Evolutionary conservation across 2,888 invertebrate genomes (phyloP).

Genomic region (Drosophila ustulata): DNA sequence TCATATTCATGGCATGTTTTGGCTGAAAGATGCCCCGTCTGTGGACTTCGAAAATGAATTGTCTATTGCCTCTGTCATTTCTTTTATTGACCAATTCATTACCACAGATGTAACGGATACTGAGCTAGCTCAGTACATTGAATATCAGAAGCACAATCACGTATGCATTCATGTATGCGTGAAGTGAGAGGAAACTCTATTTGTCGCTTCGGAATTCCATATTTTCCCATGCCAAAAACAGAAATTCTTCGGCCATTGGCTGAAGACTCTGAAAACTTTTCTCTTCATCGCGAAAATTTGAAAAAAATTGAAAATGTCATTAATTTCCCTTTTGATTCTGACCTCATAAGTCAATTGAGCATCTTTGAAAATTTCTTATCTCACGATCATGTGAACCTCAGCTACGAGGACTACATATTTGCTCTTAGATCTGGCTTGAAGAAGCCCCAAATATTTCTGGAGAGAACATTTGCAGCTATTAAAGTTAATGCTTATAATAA

Average conservation of each 20-base stretch:
- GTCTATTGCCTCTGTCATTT: background rate
- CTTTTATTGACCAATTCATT: conserved; percentile 5
- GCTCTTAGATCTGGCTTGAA: conserved; percentile 23
- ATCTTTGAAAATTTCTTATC: no score
- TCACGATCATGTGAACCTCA: no score
- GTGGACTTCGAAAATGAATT: conserved; percentile 2
- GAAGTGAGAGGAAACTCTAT: no score
- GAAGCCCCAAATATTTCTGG: conserved; percentile 18
- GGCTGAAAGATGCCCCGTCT: conserved; percentile 10
- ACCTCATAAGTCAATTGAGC: no score
- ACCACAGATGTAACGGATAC: background rate
- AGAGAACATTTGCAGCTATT: background rate
- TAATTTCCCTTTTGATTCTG: no score
- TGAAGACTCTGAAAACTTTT: background rate
- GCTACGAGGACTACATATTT: no score
- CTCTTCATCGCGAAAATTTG: no score
- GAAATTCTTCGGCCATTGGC: background rate
- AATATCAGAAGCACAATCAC: conserved; percentile 18
- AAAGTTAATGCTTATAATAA: conserved; percentile 7
- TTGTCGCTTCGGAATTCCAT: no score
- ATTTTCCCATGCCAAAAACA: conserved; percentile 7
- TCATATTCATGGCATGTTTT: no score
- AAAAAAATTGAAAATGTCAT: no score
- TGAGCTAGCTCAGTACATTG: no score
- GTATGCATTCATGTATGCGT: conserved; percentile 1